Evolutionary conservation across 2,113 vertebrate species (phyloP).

Genomic region (Podocnemis expansa): DNA sequence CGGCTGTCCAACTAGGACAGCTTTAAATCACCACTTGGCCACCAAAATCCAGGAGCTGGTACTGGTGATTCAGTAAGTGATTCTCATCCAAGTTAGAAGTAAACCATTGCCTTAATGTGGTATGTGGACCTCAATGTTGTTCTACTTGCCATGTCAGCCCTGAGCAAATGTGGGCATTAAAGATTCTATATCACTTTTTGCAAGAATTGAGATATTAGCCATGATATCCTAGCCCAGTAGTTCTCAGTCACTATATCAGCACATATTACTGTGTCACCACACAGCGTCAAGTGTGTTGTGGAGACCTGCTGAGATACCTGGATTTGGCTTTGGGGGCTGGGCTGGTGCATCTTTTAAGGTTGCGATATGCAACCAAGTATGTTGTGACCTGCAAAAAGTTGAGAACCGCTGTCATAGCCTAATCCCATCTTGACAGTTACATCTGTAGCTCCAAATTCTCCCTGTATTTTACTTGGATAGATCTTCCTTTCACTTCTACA

Average conservation of each 20-base stretch:
- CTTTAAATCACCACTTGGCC: not conserved
- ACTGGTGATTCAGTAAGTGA: not conserved
- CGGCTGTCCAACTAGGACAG: not conserved
- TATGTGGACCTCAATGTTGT: not conserved
- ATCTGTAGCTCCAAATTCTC: not conserved
- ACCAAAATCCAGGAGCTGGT: not conserved
- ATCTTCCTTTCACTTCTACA: not conserved
- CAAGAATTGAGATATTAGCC: not conserved
- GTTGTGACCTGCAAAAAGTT: too few species aligned
- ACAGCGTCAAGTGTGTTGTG: too few species aligned
- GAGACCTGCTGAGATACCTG: too few species aligned
- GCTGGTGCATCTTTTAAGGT: too few species aligned
- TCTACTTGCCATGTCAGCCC: not conserved
- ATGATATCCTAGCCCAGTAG: not conserved
- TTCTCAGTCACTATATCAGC: too few species aligned
- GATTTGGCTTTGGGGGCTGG: too few species aligned
- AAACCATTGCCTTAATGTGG: not conserved
- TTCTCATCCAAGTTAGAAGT: not conserved
- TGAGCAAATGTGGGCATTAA: not conserved
- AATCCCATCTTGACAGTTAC: too few species aligned
- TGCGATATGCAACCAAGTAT: too few species aligned
- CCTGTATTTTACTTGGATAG: not conserved
- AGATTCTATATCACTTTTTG: not conserved
- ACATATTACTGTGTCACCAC: too few species aligned
- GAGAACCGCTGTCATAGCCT: too few species aligned